Evolutionary conservation across 2,113 vertebrate genomes (phyloP), one percentile per base, ranked within the genome.

Genomic region (Chaetodon trifascialis): DNA sequence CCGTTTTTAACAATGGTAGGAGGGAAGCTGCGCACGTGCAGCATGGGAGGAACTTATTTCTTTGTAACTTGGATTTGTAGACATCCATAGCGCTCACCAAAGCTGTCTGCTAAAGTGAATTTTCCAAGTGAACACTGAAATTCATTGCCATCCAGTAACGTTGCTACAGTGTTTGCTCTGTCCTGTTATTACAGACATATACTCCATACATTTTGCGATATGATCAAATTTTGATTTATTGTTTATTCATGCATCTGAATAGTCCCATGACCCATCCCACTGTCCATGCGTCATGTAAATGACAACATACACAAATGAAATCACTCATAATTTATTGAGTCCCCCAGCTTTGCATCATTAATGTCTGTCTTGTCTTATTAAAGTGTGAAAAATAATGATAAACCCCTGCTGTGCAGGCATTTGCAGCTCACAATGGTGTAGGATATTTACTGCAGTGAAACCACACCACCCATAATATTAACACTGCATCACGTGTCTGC

Each of bases 401-500:
- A 59, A 60, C 2, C 17, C 71, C 21, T 49, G 6, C 59, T 1
- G 69, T 14, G 38, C 34, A 34, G 60, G 55, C 60, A 56, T 65
- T 65, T 42, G 21, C 23, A 47, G 54, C 66, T 71, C 64, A 46
- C 51, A 49, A 34, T 38, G 34, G 15, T 69, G 58, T 11, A 5
- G 46, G 60, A 54, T 70, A 70, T 84, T 80, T 79, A 79, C 42
- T 80, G 77, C 51, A 51, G 47, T 16, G 11, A 56, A 78, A 54
- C 40, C 54, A 46, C 51, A 54, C 51, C 4, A 30, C 63, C 67
- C 65, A 19, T 66, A 58, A 54, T 55, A 55, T 80, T 68, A 80
- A 76, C 70, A 69, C 58, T 51, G 11, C 56, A 81, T 89, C 46
- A 75, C 55, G 65, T 36, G 17, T 86, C 79, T 87, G 80, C 73